phyloP scores from a whole-genome alignment of 1,140 invertebrate genomes.

The Wasmannia auropunctata region DNA sequence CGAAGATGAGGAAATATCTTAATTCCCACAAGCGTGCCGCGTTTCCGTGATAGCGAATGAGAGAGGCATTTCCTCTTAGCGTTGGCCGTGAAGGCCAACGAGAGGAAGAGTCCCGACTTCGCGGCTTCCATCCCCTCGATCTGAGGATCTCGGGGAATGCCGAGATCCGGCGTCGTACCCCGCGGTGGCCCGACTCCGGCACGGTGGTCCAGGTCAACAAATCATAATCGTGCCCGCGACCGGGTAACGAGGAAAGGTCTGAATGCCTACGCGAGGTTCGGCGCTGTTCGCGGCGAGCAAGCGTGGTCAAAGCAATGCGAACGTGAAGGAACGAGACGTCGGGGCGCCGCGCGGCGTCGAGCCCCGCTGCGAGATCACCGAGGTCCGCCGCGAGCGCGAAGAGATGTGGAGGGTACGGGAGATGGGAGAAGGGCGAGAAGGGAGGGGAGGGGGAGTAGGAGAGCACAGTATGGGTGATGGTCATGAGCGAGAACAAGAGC shows the following conservation, averaged over 20 bases:
- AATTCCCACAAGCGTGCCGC: not conserved
- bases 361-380: constrained; percentile 59
- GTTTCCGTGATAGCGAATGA: constrained; percentile 52
- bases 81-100: not conserved
- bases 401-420: constrained; percentile 50
- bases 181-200: constrained; percentile 73
- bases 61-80: constrained; percentile 38
- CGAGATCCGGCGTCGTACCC: constrained; percentile 47
- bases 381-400: constrained; percentile 41
- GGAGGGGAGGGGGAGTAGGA: too few species aligned
- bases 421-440: constrained; percentile 4
- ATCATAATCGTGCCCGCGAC: constrained; percentile 83
- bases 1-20: not conserved
- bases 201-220: constrained; percentile 83
- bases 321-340: constrained; percentile 40
- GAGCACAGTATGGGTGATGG: constrained; percentile 19
- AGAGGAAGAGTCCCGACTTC: constrained; percentile 3
- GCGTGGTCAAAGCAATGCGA: constrained; percentile 41
- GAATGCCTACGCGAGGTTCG: constrained; percentile 73
- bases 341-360: constrained; percentile 35
- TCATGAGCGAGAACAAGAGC: constrained; percentile 74
- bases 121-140: constrained; percentile 54
- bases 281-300: constrained; percentile 50
- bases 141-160: not conserved
- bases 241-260: constrained; percentile 79